Evolutionary conservation across 2,797 vertebrate genomes (phyloP).

Genomic region (Zenarchopterus dispar): DNA sequence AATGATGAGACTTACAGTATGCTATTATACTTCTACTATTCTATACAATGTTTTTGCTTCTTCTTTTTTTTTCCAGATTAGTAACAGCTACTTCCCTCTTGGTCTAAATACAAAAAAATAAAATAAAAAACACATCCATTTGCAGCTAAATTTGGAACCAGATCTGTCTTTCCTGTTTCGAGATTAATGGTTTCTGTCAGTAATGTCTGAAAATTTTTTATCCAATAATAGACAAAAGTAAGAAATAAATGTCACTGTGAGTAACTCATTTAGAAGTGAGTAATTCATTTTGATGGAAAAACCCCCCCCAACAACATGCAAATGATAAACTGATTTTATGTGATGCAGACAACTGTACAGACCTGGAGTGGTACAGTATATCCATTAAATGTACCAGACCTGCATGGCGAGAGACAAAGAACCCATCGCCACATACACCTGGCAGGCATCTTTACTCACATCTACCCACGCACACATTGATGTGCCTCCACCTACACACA

Average conservation of each 20-base stretch:
- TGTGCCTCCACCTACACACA: constrained; percentile 69
- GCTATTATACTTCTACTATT: not conserved
- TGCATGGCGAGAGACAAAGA: constrained; percentile 58
- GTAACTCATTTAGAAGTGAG: constrained; percentile 24
- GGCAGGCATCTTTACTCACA: constrained; percentile 74
- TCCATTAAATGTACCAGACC: constrained; percentile 47
- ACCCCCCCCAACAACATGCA: not conserved
- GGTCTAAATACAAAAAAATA: constrained; percentile 11
- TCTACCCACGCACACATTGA: constrained; percentile 71
- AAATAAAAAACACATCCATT: constrained; percentile 30
- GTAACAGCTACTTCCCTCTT: constrained; percentile 12
- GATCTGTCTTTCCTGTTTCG: constrained; percentile 8
- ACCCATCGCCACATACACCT: constrained; percentile 69
- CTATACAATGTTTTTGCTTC: not conserved
- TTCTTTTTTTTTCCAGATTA: too few species aligned
- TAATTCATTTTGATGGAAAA: constrained; percentile 30
- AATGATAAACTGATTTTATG: constrained; percentile 22
- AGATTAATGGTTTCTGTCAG: constrained; percentile 30
- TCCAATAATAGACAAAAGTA: constrained; percentile 31
- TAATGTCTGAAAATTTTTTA: constrained; percentile 14
- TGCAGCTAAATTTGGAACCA: constrained; percentile 29
- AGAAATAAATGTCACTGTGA: constrained; percentile 25
- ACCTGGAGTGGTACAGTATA: constrained; percentile 28
- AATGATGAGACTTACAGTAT: not conserved
- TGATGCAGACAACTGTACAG: constrained; percentile 16